Percentiles rank a stretch among this genome's conserved stretches.
phyloP scores from a whole-genome alignment of 2,113 vertebrate species.

The Epinephelus moara region DNA sequence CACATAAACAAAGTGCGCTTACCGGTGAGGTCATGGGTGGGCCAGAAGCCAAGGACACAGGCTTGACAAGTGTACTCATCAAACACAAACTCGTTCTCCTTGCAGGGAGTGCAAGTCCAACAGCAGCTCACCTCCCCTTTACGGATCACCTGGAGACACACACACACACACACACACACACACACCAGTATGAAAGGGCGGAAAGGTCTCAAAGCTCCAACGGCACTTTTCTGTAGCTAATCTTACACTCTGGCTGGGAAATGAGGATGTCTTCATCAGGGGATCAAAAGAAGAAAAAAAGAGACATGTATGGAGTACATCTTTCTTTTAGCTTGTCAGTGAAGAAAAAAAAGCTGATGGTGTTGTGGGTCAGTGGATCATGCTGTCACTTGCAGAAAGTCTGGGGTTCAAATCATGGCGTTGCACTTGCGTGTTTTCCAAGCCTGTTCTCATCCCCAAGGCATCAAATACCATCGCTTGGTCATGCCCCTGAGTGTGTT shows the following conservation, averaged over 20 bases:
- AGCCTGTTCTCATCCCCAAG: too few relatives aligned
- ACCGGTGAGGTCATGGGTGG: constrained; percentile 95
- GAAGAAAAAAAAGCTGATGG: not conserved
- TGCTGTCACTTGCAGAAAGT: not conserved
- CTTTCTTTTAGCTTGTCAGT: not conserved
- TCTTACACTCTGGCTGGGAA: constrained; percentile 56
- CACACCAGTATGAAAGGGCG: constrained; percentile 6
- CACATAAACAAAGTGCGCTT: constrained; percentile 38
- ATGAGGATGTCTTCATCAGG: constrained; percentile 40
- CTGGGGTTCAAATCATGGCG: not conserved
- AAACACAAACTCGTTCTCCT: constrained; percentile 96
- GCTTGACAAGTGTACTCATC: constrained; percentile 98
- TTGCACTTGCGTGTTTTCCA: not conserved
- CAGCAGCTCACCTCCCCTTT: constrained; percentile 99
- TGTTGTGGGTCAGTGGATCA: not conserved
- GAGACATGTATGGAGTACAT: not conserved
- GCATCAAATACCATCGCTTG: too few relatives aligned
- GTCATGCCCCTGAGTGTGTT: too few relatives aligned
- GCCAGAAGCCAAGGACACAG: constrained; percentile 95
- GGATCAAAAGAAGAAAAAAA: constrained; percentile 31
- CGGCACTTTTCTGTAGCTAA: constrained; percentile 63
- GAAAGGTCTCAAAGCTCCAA: constrained; percentile 64
- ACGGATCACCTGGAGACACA: constrained; percentile 91
- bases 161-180: constrained; percentile 23
- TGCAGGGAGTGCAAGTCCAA: constrained; percentile 98